Base-by-base conservation (phyloP, 2,113 vertebrate species). In the Lathamus discolor region DNA sequence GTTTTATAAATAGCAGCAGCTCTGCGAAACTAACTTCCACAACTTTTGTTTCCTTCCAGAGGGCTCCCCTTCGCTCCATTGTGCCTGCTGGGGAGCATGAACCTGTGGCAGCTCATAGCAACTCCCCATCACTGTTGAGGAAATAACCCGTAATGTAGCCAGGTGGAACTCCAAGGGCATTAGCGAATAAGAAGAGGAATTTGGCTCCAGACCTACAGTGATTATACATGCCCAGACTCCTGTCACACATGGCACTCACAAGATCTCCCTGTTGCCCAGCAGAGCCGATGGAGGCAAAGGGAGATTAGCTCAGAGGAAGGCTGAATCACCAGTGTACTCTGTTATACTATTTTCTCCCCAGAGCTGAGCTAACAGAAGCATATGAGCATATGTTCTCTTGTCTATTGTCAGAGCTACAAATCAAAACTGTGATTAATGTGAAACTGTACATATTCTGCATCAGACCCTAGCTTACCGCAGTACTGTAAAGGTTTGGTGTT, bases 361-460 rank as follows among this genome's bases (percentile, higher is more conserved):
- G 41, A 83, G 37, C 68, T 92, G 81, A 79, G 67, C 62, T 94
- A 69, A 83, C 67, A 92, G 84, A 90, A 95, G 72, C 43, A 19
- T n/a, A 35, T 31, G 52, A 95, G 37, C 78, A 64, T 89, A 91
- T 91, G 70, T 89, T 93, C 86, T 64, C 88, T 67, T 86, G 86
- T 73, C 74, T 92, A 78, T 94, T 95, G 57, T 95, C 87, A 95
- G 62, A 84, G 16, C n/a, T 84, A 82, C 73, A 92, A 54, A 91
- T 61, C 91, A 89, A 93, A 95, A 86, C 87, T 82, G 27, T 79
- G 74, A 91, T 86, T 97, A 82, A 87, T 79, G n/a, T 48, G 83
- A 72, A 91, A 86, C 44, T 62, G 77, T 67, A 88, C 73, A 72
- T 91, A 92, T 95, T 75, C 88, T 2, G 24, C 44, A 55, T 82